Conservation (phyloP, 2,797 vertebrate genomes). For the Arremon aurantiirostris region DNA sequence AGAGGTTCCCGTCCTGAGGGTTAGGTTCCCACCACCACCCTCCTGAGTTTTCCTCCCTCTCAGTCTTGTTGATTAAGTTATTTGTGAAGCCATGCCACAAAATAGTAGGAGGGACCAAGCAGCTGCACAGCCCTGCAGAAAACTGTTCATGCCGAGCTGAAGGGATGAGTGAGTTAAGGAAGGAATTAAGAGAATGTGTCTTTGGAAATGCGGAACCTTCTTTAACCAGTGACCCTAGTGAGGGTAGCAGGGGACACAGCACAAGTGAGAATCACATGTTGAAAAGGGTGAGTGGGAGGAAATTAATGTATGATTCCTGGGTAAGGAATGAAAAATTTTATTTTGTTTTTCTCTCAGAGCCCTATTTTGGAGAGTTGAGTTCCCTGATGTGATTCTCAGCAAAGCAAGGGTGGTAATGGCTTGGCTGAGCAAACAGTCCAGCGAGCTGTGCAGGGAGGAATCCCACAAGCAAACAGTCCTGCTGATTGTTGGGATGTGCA, state of each 20-base stretch:
- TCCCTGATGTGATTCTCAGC: not conserved
- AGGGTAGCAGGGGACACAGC: not conserved
- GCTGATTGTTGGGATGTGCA: not conserved
- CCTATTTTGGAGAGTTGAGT: not conserved
- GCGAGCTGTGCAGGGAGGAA: not conserved
- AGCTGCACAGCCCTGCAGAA: not conserved
- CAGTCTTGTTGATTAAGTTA: not conserved
- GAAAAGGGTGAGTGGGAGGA: fast-evolving
- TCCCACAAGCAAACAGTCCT: not conserved
- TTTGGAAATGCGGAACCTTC: not conserved
- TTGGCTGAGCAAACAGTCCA: not conserved
- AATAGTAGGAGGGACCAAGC: fast-evolving
- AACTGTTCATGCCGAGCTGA: not conserved
- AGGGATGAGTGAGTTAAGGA: not conserved
- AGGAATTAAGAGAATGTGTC: not conserved
- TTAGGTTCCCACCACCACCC: not conserved
- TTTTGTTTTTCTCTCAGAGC: not conserved
- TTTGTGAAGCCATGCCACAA: not conserved
- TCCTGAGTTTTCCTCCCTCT: not conserved
- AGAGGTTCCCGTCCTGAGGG: not conserved
- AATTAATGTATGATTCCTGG: not conserved
- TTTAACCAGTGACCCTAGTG: not conserved
- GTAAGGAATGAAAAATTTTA: not conserved
- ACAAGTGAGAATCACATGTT: not conserved
- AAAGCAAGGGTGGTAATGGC: not conserved